Conservation (phyloP, 2,113 vertebrate genomes). For the Cariama cristata region DNA sequence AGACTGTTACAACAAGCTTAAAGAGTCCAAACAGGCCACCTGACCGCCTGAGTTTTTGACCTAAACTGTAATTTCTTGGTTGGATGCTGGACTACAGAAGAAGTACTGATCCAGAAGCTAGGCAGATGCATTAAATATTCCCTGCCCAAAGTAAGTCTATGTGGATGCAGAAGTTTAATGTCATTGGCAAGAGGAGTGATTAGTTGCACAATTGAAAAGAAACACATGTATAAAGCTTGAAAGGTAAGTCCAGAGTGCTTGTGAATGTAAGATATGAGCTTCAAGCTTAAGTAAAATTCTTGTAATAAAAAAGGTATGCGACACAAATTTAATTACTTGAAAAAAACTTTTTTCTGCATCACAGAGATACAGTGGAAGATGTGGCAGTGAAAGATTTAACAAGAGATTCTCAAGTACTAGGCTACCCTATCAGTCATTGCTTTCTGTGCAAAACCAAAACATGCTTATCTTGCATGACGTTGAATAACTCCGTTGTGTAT, state of each 20-base stretch:
- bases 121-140: not conserved
- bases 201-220: not conserved
- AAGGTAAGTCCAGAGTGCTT: not conserved
- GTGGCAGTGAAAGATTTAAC: not conserved
- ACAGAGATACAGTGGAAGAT: not conserved
- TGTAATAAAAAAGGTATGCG: not conserved
- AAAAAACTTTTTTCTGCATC: not conserved
- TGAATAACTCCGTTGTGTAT: not conserved
- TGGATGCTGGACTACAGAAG: not conserved
- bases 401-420: not conserved
- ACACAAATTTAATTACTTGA: not conserved
- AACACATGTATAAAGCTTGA: accelerated
- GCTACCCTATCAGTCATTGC: not conserved
- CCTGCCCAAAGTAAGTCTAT: not conserved
- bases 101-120: not conserved
- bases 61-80: not conserved
- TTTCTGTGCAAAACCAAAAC: not conserved
- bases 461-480: not conserved
- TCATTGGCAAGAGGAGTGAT: not conserved
- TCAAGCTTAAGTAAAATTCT: not conserved
- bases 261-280: not conserved
- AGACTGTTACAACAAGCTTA: not conserved
- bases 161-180: not conserved
- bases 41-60: not conserved
- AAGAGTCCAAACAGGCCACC: not conserved